Evolutionary conservation across 2,888 invertebrate species (phyloP), one percentile per base, ranked within the genome.

Genomic region (Oxycera nigricornis): DNA sequence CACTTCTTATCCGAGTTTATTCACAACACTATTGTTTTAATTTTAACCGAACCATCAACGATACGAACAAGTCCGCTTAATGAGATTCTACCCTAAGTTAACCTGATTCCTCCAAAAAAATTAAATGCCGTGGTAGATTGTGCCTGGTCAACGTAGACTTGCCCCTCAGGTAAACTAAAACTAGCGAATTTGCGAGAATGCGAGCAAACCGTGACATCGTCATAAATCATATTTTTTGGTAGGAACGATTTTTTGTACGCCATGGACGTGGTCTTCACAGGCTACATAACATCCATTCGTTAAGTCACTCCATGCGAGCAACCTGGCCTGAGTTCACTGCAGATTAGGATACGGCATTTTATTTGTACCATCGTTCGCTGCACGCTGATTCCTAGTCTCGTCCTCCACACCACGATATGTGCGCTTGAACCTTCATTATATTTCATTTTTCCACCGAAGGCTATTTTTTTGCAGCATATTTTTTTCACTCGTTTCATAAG

Each of bases 361-460:
- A 14, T 24, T 39, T 31, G 65, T n/a, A n/a, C 39, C 39, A 17
- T 55, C 55, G 24, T 39, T 26, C 62, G 31, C 20, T 11, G 1
- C 26, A n/a, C 39, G 22, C 22, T 62, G 20, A 6, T 11, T 62
- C n/a, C 28, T 24, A 50, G 50, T 28, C 31, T 11, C 61, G 20
- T 55, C 55, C 70, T 52, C 41, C n/a, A 39, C 65, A 30, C 65
- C 73, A 17, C 70, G 30, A 62, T 41, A 41, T 74, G 59, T 76
- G 70, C 73, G 74, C 74, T 76, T 76, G 62, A 76, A 57, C 74
- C 74, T 76, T 73, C 73, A 74, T 76, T 73, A 74, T 76, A 74
- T 76, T 76, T 74, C 76, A 76, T 76, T 76, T 76, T 76, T 76
- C 74, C 76, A 76, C 76, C 65, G 74, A 74, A 74, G 74, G 73